These are phyloP conservation scores for Erethizon dorsatum DNA, from an alignment of 2,797 vertebrate genomes.

Conservation along the genomic window DNA sequence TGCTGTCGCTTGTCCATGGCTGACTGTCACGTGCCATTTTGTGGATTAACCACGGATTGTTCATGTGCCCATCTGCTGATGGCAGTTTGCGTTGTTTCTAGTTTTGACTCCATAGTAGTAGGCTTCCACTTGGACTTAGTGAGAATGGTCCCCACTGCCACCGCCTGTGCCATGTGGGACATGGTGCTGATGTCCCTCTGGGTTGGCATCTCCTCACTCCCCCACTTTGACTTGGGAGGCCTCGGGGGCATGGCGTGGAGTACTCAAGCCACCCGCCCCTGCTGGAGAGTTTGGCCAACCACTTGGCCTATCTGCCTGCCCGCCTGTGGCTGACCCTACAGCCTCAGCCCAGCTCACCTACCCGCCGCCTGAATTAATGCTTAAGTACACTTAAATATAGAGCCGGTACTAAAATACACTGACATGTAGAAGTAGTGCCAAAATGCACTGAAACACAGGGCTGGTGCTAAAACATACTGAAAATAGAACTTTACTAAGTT, in stretches of 20 bases:
- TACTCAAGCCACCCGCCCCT: neutral
- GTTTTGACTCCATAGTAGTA: neutral
- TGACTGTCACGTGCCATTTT: neutral
- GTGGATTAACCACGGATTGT: neutral
- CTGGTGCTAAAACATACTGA: neutral
- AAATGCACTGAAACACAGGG: no score
- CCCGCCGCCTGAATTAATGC: neutral
- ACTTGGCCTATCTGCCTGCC: neutral
- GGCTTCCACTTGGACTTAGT: neutral
- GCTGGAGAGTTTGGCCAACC: neutral
- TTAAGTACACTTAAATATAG: neutral
- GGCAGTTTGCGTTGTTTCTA: neutral
- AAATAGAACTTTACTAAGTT: neutral
- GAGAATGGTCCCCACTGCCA: neutral
- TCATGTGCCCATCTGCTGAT: neutral
- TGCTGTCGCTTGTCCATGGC: neutral
- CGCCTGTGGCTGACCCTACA: neutral
- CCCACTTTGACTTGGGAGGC: neutral
- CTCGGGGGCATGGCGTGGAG: neutral
- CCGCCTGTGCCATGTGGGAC: neutral
- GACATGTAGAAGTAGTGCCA: neutral
- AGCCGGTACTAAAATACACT: neutral
- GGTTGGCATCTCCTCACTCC: neutral
- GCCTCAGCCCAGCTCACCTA: neutral
- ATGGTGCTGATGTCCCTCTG: neutral